Evolutionary conservation across 1,140 invertebrate species (phyloP).

Genomic region (Bicyclus anynana): DNA sequence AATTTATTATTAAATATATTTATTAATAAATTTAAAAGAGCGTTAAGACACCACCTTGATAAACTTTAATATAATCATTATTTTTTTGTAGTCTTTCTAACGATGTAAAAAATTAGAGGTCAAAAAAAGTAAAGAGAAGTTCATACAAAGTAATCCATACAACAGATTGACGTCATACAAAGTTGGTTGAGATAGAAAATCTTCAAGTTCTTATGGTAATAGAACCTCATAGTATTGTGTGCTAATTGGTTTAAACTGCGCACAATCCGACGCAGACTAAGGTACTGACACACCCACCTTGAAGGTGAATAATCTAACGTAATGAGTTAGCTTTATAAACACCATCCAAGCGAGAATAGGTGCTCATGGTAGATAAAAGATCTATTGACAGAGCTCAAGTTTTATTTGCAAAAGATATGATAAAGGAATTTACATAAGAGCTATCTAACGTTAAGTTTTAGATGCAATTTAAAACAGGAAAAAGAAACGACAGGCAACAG

Average conservation of each 20-base stretch:
- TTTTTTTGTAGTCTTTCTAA: too few species aligned
- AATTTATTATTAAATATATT: too few species aligned
- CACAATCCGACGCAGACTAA: slow-evolving; percentile 20
- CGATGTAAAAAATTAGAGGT: not conserved
- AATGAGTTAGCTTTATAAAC: slow-evolving; percentile 16
- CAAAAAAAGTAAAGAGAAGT: not conserved
- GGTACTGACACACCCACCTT: slow-evolving; percentile 32
- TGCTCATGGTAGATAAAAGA: not conserved
- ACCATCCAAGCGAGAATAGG: not conserved
- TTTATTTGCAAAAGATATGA: too few species aligned
- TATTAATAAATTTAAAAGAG: too few species aligned
- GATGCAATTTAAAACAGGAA: too few species aligned
- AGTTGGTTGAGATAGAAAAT: not conserved
- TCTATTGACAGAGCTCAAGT: too few species aligned
- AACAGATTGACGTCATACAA: not conserved
- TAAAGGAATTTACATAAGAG: too few species aligned
- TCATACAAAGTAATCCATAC: not conserved
- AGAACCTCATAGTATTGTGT: not conserved
- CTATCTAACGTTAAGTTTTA: too few species aligned
- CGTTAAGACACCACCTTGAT: too few species aligned
- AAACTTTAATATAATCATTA: too few species aligned
- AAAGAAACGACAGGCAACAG: too few species aligned
- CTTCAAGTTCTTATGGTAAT: not conserved
- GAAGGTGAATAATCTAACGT: slow-evolving; percentile 25
- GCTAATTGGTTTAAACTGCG: slow-evolving; percentile 15